Base-by-base conservation (phyloP, 2,888 invertebrate species). In the Pristionchus japonicus region DNA sequence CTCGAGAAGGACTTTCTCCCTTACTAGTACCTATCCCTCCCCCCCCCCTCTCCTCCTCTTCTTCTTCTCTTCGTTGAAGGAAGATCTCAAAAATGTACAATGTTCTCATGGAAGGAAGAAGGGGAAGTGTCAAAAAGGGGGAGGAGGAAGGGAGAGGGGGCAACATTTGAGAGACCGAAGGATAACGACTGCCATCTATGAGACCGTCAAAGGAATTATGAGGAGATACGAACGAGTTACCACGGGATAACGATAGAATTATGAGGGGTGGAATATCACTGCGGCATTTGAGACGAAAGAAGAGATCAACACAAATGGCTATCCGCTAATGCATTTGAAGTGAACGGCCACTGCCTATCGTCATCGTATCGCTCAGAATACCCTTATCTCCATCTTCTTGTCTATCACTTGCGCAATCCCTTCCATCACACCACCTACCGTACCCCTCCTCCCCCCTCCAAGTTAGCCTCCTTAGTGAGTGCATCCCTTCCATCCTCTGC, bases 71-170 rank as follows among this genome's bases (percentile, higher is more conserved):
- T 82, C 82, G 17, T 17, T 15, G 37, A 70, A 67, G 37, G 37
- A 70, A 70, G 70, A 64, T 64, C 64, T 70, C 70, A 70, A 70
- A 70, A 70, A 70, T 70, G 70, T 70, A 37, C 70, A 70, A 70
- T 70, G 70, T 70, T 70, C 70, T 37, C 70, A 70, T 70, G 70
- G 70, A 70, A 37, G 20, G 70, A 70, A 37, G 27, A 31, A 27
- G 27, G n/a, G 64, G 27, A 64, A 64, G 64, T 31, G 77, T 40
- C 40, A 77, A 17, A 77, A 43, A 20, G 20, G 52, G n/a, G 43
- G 43, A 43, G 43, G 43, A 43, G 77, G 17, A 40, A 74, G 74
- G n/a, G 61, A 17, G 9, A 31, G 31, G 37, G 20, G 37, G 37
- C 17, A 64, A 70, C 70, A 70, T 70, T 70, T 70, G 84, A 61